Evolutionary conservation across 2,888 invertebrate species (phyloP).

Genomic region (Erebia palarica): DNA sequence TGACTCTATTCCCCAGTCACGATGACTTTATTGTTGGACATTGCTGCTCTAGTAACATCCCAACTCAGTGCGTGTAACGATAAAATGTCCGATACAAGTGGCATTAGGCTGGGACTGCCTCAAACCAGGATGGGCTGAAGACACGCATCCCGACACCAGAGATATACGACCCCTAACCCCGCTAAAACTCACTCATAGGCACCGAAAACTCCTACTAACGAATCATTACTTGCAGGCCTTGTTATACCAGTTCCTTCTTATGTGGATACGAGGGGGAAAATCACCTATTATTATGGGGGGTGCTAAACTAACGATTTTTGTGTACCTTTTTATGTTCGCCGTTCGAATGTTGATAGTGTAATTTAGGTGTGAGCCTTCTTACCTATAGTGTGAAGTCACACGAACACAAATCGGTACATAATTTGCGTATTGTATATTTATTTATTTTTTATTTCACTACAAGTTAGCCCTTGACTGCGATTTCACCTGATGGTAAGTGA

Average conservation of each 20-base stretch:
- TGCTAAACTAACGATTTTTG: conserved; percentile 77
- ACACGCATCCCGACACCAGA: conserved; percentile 64
- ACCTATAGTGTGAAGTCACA: conserved; percentile 30
- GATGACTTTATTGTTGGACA: neutral
- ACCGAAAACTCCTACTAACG: conserved; percentile 27
- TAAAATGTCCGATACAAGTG: conserved; percentile 79
- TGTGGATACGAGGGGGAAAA: conserved; percentile 64
- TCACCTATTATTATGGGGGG: conserved; percentile 79
- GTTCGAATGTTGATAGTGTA: conserved; percentile 71
- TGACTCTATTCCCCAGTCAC: no score
- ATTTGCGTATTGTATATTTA: neutral
- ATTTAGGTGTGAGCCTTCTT: conserved; percentile 62
- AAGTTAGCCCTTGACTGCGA: no score
- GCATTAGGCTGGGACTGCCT: conserved; percentile 63
- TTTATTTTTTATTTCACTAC: no score
- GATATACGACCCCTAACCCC: conserved; percentile 37
- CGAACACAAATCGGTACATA: neutral
- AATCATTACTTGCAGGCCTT: conserved; percentile 49
- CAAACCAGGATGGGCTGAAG: conserved; percentile 62
- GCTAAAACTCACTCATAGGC: conserved; percentile 26
- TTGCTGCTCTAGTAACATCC: neutral
- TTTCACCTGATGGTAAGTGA: no score
- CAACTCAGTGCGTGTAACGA: conserved; percentile 63
- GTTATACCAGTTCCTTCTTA: conserved; percentile 53
- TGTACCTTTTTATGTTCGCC: conserved; percentile 76